Percentiles rank a stretch among this genome's conserved stretches.
These are phyloP conservation scores for Nemapogon koenigi DNA, from an alignment of 2,888 invertebrate species.

Conservation along the genomic window DNA sequence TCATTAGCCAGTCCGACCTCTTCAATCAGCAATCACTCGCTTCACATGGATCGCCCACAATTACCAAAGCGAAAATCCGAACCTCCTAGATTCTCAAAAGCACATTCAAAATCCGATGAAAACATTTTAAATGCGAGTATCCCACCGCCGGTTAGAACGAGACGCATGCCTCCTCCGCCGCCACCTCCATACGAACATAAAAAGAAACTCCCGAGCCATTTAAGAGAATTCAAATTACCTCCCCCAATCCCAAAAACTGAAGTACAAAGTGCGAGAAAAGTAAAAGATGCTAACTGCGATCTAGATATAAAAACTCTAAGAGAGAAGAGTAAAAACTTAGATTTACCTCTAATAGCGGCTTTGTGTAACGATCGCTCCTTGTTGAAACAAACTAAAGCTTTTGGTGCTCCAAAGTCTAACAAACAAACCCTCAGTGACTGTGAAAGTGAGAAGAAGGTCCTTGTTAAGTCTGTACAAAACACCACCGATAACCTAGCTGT, in stretches of 20 bases:
- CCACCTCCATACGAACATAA: constrained; percentile 60
- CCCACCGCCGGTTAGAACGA: constrained; percentile 53
- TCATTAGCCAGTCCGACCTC: constrained; percentile 58
- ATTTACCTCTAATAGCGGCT: constrained; percentile 90
- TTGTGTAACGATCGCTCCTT: constrained; percentile 92
- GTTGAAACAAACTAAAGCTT: constrained; percentile 87
- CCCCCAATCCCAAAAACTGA: constrained; percentile 21
- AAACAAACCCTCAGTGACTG: constrained; percentile 47
- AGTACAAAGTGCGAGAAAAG: constrained; percentile 33
- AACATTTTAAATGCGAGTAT: constrained; percentile 74
- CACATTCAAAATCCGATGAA: constrained; percentile 83
- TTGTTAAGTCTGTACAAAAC: constrained; percentile 46
- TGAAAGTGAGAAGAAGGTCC: constrained; percentile 36
- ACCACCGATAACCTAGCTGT: constrained; percentile 52
- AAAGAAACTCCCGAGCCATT: constrained; percentile 63
- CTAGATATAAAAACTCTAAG: constrained; percentile 82
- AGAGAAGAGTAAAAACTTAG: constrained; percentile 88
- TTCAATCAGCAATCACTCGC: constrained; percentile 68
- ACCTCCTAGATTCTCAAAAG: constrained; percentile 66
- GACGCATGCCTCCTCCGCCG: constrained; percentile 57
- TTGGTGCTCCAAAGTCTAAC: constrained; percentile 76
- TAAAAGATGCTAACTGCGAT: constrained; percentile 53
- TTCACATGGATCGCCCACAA: constrained; percentile 72
- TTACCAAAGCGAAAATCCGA: constrained; percentile 64
- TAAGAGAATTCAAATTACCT: constrained; percentile 31